These are phyloP conservation scores for Akabosia matsudoensis DNA, from an alignment of 1,140 invertebrate genomes.

Conservation along the genomic window DNA sequence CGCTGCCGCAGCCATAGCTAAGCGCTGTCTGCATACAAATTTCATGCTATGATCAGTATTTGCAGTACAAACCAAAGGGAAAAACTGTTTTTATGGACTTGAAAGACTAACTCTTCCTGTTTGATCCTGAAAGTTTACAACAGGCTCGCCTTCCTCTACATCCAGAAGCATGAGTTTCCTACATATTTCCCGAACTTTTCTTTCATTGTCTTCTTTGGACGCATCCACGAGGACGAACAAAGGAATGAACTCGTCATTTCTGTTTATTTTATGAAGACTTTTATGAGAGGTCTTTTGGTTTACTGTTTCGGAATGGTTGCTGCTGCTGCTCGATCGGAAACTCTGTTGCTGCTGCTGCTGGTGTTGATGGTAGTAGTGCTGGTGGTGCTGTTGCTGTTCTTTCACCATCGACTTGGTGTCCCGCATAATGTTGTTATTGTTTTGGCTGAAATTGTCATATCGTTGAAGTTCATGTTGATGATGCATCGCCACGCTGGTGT, in stretches of 20 bases:
- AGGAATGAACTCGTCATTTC: constrained; percentile 38
- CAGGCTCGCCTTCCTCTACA: constrained; percentile 34
- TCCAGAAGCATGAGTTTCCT: constrained; percentile 26
- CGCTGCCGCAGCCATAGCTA: constrained; percentile 41
- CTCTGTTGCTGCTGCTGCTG: not conserved
- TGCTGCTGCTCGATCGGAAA: not conserved
- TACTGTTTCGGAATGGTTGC: not conserved
- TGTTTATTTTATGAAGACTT: not conserved
- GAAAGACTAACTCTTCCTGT: constrained; percentile 37
- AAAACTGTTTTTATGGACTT: not conserved
- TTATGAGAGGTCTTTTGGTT: not conserved
- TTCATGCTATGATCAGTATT: too few relatives aligned
- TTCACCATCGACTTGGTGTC: too few relatives aligned
- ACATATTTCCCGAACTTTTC: constrained; percentile 39
- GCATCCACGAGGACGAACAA: constrained; percentile 44
- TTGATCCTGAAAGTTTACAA: constrained; percentile 45
- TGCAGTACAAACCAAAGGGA: not conserved
- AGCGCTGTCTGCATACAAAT: constrained; percentile 38
- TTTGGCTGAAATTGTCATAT: too few relatives aligned
- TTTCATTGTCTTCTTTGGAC: constrained; percentile 37
- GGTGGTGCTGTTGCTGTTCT: not conserved
- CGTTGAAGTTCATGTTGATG: too few relatives aligned
- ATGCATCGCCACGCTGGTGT: too few relatives aligned
- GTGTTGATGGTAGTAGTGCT: not conserved
- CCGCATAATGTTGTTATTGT: too few relatives aligned